Conservation (phyloP, 2,113 vertebrate species). For the Grammatotria lemairii region DNA sequence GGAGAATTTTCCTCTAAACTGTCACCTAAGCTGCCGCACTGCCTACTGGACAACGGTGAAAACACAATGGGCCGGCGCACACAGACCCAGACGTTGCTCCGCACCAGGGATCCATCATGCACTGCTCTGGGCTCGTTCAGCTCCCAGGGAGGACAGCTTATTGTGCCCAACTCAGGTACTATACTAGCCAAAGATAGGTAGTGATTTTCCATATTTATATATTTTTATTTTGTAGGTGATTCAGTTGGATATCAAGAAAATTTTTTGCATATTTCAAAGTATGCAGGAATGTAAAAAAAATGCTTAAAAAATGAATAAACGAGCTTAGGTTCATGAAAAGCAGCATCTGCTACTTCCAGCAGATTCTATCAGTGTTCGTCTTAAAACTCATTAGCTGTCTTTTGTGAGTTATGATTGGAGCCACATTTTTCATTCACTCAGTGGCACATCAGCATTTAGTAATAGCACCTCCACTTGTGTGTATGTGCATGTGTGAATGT, state of each 20-base stretch:
- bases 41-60: constrained; percentile 83
- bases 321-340: background rate
- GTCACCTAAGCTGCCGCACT: constrained; percentile 87
- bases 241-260: background rate
- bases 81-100: constrained; percentile 79
- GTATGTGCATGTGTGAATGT: background rate
- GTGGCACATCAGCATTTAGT: background rate
- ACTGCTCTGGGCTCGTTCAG: constrained; percentile 92
- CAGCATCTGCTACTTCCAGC: background rate
- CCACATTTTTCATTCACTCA: background rate
- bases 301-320: background rate
- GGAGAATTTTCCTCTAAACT: constrained; percentile 86
- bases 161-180: constrained; percentile 92
- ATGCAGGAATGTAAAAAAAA: background rate
- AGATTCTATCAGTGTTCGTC: background rate
- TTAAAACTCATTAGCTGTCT: background rate
- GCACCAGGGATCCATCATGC: constrained; percentile 87
- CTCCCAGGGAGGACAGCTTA: constrained; percentile 90
- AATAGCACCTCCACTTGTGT: background rate
- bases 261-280: background rate
- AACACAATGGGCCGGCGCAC: constrained; percentile 80
- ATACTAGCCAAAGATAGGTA: background rate
- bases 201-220: background rate
- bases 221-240: background rate
- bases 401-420: background rate